Base-by-base conservation (phyloP, 2,888 invertebrate species). In the Lasioglossum leucozonium region DNA sequence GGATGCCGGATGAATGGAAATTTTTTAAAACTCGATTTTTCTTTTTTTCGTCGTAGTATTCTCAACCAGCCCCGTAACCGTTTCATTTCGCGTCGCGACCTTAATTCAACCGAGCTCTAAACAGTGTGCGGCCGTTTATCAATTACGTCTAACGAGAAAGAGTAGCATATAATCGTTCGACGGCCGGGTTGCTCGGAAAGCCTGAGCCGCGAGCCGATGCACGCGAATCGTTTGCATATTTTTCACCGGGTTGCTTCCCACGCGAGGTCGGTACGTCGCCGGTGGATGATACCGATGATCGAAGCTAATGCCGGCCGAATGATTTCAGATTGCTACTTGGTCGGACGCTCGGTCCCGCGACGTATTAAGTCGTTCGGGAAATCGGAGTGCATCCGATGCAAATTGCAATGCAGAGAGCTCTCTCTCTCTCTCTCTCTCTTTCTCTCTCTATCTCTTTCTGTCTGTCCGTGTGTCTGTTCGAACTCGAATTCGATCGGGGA, bases 221-320 rank as follows among this genome's bases (percentile, higher is more conserved):
- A 74, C 18, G 40, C 40, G 67, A 77, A 67, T 26, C 76, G 67
- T 77, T 67, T 67, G 13, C 67, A 77, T 47, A 47, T n/a, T 47
- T 37, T 37, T 44, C 47, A 34, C 18, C 47, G 26, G n/a, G 18
- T 4, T 2, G 34, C 47, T 67, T 77, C 65, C 47, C 67, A 77
- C 77, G 67, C 37, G 67, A 8, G 44, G 18, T 44, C 5, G 62
- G 77, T 67, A 77, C 34, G 44, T 5, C 30, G 30, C n/a, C 34
- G 34, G 34, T 51, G 67, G 34, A 67, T 67, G 67, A 47, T 67
- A 37, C 18, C 37, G 37, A 55, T 71, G 71, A 78, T 78, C 55
- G 77, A 55, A 22, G 42, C 37, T 71, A 78, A 69, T 55, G 47
- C 30, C 42, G 62, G 71, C n/a, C 13, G 42, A 58, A 58, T 58